Evolutionary conservation across 2,888 invertebrate species (phyloP), one percentile per base, ranked within the genome.

Genomic region (Apodemia duryi): DNA sequence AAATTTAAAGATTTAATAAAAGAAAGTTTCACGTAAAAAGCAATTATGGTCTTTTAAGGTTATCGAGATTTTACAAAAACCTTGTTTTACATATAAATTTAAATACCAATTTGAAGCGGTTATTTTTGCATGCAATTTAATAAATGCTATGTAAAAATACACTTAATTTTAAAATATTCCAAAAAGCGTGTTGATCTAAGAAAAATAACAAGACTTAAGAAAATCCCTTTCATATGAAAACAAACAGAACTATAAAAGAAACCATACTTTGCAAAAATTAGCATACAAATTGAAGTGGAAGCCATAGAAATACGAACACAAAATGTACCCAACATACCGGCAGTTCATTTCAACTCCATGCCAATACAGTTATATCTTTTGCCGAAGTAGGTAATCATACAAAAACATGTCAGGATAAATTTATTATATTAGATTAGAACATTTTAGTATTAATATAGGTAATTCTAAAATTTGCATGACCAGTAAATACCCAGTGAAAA

Each of bases 241-340:
- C 49, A 5, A 49, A 6, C 13, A 49, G 13, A 49, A 49, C 49
- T n/a, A 49, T 49, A n/a, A n/a, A 6, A n/a, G 49, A 63, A 46
- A 62, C 11, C 11, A 49, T 29, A 63, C 28, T 28, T 32, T 70
- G 67, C 66, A 63, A 67, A 62, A 67, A 65, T 52, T 52, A 63
- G 65, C 67, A 63, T 57, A 62, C 21, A 64, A 65, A 61, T n/a
- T 51, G 65, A 62, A 69, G 28, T 70, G 66, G 63, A 65, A 68
- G 65, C 68, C 66, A 71, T 65, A 68, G 38, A 71, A 67, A 73
- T 70, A 70, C 69, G 74, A 66, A 72, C 75, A 80, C 84, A 88
- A 88, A 89, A 90, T 90, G 88, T 89, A 91, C 91, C 91, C 91
- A 91, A 91, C 89, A 79, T 88, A 88, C 88, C 88, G 79, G 76